These are phyloP conservation scores for Accipiter virgatus DNA, from an alignment of 2,113 vertebrate species.

Conservation along the genomic window DNA sequence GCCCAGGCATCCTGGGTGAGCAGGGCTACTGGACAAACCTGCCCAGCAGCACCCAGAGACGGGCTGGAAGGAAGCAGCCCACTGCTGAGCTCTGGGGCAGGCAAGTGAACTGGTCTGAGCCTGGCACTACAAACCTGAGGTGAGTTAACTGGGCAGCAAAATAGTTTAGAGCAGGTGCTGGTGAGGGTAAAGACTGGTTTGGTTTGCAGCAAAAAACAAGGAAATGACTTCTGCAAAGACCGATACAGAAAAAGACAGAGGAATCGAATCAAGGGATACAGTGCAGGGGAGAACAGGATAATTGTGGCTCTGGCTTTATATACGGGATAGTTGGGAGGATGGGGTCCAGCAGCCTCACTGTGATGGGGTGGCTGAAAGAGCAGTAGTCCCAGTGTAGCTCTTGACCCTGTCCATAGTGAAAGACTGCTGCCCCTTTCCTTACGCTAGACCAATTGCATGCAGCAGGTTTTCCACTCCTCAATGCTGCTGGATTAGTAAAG, in stretches of 20 bases:
- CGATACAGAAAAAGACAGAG: not conserved
- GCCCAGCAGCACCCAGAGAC: not conserved
- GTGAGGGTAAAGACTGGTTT: not conserved
- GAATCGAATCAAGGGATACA: not conserved
- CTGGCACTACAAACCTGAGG: conserved; percentile 39
- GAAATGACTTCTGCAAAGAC: not conserved
- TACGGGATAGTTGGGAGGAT: not conserved
- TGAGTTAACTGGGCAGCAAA: conserved; percentile 32
- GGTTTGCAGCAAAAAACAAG: not conserved
- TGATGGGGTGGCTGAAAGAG: not conserved
- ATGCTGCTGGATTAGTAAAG: not conserved
- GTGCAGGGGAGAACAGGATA: not conserved
- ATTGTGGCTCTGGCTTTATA: not conserved
- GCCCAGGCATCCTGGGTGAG: conserved; percentile 17
- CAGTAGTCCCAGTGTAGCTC: not conserved
- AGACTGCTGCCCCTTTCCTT: not conserved
- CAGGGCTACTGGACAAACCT: not conserved
- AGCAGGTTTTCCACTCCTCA: not conserved
- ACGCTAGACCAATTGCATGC: not conserved
- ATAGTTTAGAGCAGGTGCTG: not conserved
- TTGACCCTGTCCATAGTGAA: not conserved
- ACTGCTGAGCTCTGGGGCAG: not conserved
- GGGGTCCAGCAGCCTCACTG: not conserved
- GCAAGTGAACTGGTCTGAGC: not conserved
- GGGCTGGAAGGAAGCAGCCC: not conserved